phyloP scores from a whole-genome alignment of 2,888 invertebrate species.

The Rhopalosiphum nymphaeae region DNA sequence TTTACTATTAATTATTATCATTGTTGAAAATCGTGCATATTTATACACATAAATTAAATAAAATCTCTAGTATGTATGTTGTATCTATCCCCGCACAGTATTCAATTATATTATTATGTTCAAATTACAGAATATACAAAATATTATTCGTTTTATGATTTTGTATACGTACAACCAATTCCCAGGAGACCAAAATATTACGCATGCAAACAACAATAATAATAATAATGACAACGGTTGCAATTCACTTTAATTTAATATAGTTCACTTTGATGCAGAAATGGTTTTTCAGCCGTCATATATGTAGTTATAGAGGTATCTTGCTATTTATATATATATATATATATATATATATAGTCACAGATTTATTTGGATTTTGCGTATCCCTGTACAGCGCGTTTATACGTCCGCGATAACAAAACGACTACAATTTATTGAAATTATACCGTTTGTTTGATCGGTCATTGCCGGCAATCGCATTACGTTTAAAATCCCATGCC shows the following conservation, averaged over 20 bases:
- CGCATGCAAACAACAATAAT: neutral
- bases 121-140: neutral
- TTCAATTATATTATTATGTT: neutral
- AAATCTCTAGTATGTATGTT: neutral
- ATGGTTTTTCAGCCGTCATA: neutral
- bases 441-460: neutral
- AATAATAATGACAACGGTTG: neutral
- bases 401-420: neutral
- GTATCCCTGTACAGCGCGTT: neutral
- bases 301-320: neutral
- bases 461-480: constrained; percentile 18
- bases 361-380: neutral
- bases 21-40: neutral
- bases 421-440: constrained; percentile 35
- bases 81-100: neutral
- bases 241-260: neutral
- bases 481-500: constrained; percentile 36
- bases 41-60: neutral
- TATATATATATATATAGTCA: neutral
- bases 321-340: neutral
- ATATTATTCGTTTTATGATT: constrained; percentile 3
- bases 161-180: neutral
- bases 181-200: neutral
- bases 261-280: neutral
- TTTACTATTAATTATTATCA: neutral